Base-by-base conservation (phyloP, 2,113 vertebrate genomes). In the Rana temporaria region DNA sequence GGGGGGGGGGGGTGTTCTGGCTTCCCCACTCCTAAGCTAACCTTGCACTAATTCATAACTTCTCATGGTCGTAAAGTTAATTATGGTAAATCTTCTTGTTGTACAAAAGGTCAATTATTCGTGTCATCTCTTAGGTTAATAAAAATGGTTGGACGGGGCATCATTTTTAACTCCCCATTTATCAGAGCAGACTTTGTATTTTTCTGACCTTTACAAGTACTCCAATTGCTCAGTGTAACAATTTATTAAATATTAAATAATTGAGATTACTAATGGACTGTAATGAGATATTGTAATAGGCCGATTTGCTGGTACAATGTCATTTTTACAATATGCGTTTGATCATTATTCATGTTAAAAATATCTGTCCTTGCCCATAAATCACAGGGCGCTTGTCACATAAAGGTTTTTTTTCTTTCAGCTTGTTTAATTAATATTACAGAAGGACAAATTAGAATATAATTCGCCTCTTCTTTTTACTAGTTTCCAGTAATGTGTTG, bases 241-340 rank as follows among this genome's bases (percentile, higher is more conserved):
- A 81, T 72, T 81, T 81, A 55, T 73, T 72, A 73, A 81, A 73
- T 81, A 81, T 73, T 73, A 65, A 73, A 73, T 81, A 81, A 73
- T 73, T 65, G 60, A 16, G 57, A 64, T 56, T 73, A 56, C 79
- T 65, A 65, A 65, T 66, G 69, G 9, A 20, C 59, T 38, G 69
- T 65, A 81, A 81, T 73, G 67, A 64, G 79, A 59, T 15, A 32
- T 73, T 63, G 24, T 70, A 59, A 30, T 53, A 20, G 55, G 14
- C 56, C 55, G 30, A 30, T 38, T 15, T 48, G 32, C 53, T 19
- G 55, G 24, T 22, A 19, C 72, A 32, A 9, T 62, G 72, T 75
- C 72, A 62, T 59, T 75, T 38, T 14, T 68, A 59, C 65, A 38
- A 68, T 59, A 18, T 19, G 55, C 18, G 55, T 70, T 38, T 70